Conservation (phyloP, 2,113 vertebrate species). For the Tupaia chinensis region DNA sequence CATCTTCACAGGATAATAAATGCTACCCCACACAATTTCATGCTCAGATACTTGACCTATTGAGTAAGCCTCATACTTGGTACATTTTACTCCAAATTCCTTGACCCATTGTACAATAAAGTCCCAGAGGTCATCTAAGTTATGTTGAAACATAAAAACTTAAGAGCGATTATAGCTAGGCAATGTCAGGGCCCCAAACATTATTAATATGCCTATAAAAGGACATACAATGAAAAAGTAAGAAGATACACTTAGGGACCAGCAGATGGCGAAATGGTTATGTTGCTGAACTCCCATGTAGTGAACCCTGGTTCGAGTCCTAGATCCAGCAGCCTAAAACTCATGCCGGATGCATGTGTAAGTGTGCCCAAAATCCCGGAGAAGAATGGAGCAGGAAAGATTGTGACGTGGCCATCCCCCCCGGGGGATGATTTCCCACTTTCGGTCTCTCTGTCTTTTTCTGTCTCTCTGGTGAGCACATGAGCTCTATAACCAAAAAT, state of each 20-base stretch:
- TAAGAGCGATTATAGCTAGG: neutral
- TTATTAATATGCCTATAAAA: neutral
- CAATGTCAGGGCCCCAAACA: neutral
- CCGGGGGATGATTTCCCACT: no score
- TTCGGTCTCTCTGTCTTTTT: no score
- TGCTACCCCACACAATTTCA: neutral
- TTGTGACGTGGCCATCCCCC: no score
- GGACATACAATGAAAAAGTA: neutral
- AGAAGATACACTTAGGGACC: neutral
- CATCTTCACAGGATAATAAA: neutral
- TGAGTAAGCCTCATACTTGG: neutral
- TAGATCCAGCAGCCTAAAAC: no score
- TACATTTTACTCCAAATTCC: neutral
- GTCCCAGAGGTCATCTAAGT: neutral
- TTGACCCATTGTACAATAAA: neutral
- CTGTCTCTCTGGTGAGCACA: no score
- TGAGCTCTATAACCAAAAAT: no score
- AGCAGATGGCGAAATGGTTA: no score
- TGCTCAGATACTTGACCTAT: neutral
- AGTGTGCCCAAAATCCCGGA: no score
- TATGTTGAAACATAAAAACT: neutral
- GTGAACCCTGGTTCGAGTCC: no score
- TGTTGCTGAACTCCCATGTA: no score
- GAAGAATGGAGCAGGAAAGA: no score
- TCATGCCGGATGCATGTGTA: no score